These are phyloP conservation scores for Uromys caudimaculatus DNA, from an alignment of 2,797 vertebrate species.

Conservation along the genomic window DNA sequence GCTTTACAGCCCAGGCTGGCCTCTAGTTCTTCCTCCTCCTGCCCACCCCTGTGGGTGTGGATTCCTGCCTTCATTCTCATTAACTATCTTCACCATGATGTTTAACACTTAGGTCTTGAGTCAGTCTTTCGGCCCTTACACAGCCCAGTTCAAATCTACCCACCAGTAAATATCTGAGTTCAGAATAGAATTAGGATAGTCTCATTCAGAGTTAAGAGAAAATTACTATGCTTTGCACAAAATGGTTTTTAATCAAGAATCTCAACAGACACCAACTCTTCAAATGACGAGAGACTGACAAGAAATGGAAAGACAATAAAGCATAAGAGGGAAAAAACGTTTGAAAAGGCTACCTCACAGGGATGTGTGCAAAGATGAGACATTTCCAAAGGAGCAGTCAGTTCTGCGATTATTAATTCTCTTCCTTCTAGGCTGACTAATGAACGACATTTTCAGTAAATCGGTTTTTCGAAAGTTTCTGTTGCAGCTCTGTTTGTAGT, in stretches of 20 bases:
- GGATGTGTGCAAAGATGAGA: conserved; percentile 57
- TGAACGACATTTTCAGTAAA: conserved; percentile 55
- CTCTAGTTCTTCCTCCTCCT: background rate
- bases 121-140: background rate
- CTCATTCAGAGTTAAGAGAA: conserved; percentile 41
- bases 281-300: conserved; percentile 55
- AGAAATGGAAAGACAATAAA: conserved; percentile 72
- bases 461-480: conserved; percentile 22
- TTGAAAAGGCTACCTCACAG: background rate
- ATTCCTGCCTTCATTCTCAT: background rate
- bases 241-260: conserved; percentile 37
- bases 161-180: background rate
- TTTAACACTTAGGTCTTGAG: background rate
- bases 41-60: background rate
- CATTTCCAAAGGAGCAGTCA: conserved; percentile 64
- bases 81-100: background rate
- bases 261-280: conserved; percentile 46
- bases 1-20: background rate
- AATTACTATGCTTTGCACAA: background rate
- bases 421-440: conserved; percentile 65
- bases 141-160: background rate
- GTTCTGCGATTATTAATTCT: conserved; percentile 65
- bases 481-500: background rate
- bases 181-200: background rate
- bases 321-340: background rate